These are phyloP conservation scores for Pseudochirops corinnae DNA, from an alignment of 2,797 vertebrate species.

Conservation along the genomic window DNA sequence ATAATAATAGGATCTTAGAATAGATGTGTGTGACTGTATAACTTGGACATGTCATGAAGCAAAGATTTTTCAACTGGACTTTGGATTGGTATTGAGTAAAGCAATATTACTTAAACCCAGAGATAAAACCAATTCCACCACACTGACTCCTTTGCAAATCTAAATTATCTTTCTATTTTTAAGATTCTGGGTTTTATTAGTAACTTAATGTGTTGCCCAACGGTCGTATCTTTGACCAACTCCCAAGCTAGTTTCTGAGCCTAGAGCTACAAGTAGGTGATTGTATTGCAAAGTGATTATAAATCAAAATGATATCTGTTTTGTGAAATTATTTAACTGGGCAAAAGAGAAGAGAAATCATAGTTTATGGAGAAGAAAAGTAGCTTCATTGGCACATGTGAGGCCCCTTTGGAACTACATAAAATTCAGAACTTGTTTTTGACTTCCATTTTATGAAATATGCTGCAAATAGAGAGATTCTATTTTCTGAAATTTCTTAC, in stretches of 20 bases:
- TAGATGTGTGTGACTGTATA: constrained; percentile 26
- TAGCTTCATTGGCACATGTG: background rate
- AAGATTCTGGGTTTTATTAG: background rate
- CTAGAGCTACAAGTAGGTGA: constrained; percentile 8
- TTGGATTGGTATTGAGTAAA: constrained; percentile 39
- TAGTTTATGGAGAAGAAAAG: background rate
- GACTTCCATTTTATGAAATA: background rate
- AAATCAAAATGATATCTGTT: background rate
- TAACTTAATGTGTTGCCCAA: background rate
- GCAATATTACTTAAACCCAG: background rate
- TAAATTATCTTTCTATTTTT: background rate
- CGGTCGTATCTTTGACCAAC: background rate
- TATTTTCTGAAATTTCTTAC: background rate
- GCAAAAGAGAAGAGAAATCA: background rate
- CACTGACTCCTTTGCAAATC: background rate
- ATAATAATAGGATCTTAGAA: constrained; percentile 55
- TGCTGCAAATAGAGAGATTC: background rate
- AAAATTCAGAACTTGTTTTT: constrained; percentile 18
- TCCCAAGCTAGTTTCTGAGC: background rate
- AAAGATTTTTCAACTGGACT: background rate
- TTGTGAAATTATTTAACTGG: background rate
- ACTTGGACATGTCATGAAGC: constrained; percentile 39
- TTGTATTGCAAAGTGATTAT: background rate
- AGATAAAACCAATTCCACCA: background rate
- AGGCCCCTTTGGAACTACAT: background rate